Evolutionary conservation across 2,113 vertebrate species (phyloP), one percentile per base, ranked within the genome.

Genomic region (Cygnus buccinator): DNA sequence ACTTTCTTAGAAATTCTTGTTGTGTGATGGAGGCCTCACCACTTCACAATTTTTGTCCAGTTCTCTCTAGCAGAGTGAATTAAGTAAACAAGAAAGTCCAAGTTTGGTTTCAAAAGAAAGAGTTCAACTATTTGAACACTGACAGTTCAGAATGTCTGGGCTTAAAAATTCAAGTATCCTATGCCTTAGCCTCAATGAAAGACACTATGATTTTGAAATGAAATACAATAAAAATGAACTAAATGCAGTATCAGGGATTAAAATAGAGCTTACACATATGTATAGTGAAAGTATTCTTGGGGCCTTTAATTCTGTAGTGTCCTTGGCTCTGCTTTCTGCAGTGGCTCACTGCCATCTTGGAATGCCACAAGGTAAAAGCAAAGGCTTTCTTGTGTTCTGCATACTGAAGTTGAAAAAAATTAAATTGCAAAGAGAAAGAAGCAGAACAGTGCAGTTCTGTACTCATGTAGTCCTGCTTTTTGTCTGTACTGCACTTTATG

Each of bases 241-340:
- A 92, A 94, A 92, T 84, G 86, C 67, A 71, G 10, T 63, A 76
- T 78, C 63, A 41, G 66, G 58, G 58, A 91, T 94, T 94, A 82
- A 96, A 96, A 89, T n/a, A 96, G 74, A 78, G n/a, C 28, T 95
- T 93, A 73, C 62, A 87, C 16, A 44, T 79, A 92, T 63, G 55
- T 93, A 44, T 91, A 87, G 84, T 87, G 58, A 23, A 95, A 92
- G 55, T 96, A 82, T 95, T 95, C 68, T 71, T 80, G 52, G n/a
- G 71, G 41, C 67, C 78, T 83, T 93, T 80, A 89, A 74, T 95
- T 94, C 52, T 66, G n/a, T 74, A 59, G 72, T 90, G 72, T 76
- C 85, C 73, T 90, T 93, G 94, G 92, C 79, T 95, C 50, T 63
- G 43, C 46, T 85, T 95, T 95, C 81, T 70, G 0, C 23, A 16